These are phyloP conservation scores for Tokudaia tokunoshimensis DNA, from an alignment of 2,797 vertebrate genomes.

Conservation along the genomic window DNA sequence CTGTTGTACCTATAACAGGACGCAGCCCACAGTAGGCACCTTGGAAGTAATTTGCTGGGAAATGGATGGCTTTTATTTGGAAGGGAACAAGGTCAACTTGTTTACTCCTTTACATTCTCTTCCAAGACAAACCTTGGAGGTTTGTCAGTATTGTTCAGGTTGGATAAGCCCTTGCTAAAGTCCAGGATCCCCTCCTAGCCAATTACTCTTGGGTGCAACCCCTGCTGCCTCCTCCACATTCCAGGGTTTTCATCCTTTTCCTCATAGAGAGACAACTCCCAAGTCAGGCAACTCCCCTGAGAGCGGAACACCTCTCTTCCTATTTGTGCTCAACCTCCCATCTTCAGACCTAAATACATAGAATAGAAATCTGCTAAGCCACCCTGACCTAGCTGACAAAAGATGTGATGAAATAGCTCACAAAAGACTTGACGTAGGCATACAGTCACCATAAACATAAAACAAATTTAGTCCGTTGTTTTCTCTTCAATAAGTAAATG, in stretches of 20 bases:
- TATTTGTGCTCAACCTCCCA: not conserved
- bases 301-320: not conserved
- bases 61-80: not conserved
- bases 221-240: constrained; percentile 48
- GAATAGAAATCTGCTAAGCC: constrained; percentile 23
- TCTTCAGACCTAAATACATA: not conserved
- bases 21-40: too few species aligned
- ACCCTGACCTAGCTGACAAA: not conserved
- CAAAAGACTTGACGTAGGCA: not conserved
- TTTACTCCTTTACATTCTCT: not conserved
- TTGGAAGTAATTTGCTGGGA: constrained; percentile 38
- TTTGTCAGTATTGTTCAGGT: not conserved
- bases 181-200: constrained; percentile 16
- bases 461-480: not conserved
- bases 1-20: not conserved
- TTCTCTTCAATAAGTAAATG: not conserved
- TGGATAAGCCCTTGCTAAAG: not conserved
- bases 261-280: not conserved
- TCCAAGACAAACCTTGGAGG: constrained; percentile 39
- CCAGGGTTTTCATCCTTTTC: constrained; percentile 7
- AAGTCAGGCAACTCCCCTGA: not conserved
- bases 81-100: constrained; percentile 19
- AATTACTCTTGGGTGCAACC: not conserved
- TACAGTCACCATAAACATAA: not conserved
- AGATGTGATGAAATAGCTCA: not conserved